phyloP scores from a whole-genome alignment of 1,140 invertebrate genomes.

The Zaprionus taronus region DNA sequence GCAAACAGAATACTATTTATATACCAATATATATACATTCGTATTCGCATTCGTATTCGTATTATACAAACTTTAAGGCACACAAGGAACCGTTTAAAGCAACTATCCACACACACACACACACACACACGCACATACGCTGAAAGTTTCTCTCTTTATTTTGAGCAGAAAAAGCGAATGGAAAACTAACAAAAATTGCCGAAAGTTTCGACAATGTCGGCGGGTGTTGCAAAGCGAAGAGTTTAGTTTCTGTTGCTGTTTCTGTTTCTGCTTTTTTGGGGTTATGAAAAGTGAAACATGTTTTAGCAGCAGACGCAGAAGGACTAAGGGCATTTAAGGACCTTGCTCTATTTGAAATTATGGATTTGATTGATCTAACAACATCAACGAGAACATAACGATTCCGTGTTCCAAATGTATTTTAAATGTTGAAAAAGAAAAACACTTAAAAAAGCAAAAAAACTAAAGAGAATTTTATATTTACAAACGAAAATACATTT shows the following conservation, averaged over 20 bases:
- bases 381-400: conserved; percentile 32
- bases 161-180: conserved; percentile 37
- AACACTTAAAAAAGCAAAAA: conserved; percentile 10
- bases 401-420: conserved; percentile 76
- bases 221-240: conserved; percentile 44
- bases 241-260: conserved; percentile 9
- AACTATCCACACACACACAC: conserved; percentile 15
- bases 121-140: conserved; percentile 15
- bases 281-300: conserved; percentile 62
- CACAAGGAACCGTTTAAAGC: conserved; percentile 30
- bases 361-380: conserved; percentile 28
- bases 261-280: conserved; percentile 15
- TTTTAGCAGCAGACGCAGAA: conserved; percentile 43
- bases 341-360: conserved; percentile 35
- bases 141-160: conserved; percentile 31
- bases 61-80: conserved; percentile 40
- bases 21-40: conserved; percentile 63
- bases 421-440: conserved; percentile 64
- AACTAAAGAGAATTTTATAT: conserved; percentile 56
- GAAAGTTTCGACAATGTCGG: conserved; percentile 69
- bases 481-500: conserved; percentile 33
- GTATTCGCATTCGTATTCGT: conserved; percentile 15
- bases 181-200: conserved; percentile 37
- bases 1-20: conserved; percentile 47
- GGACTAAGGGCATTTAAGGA: conserved; percentile 39